phyloP scores from a whole-genome alignment of 2,888 invertebrate species.

The Eristalis arbustorum region DNA sequence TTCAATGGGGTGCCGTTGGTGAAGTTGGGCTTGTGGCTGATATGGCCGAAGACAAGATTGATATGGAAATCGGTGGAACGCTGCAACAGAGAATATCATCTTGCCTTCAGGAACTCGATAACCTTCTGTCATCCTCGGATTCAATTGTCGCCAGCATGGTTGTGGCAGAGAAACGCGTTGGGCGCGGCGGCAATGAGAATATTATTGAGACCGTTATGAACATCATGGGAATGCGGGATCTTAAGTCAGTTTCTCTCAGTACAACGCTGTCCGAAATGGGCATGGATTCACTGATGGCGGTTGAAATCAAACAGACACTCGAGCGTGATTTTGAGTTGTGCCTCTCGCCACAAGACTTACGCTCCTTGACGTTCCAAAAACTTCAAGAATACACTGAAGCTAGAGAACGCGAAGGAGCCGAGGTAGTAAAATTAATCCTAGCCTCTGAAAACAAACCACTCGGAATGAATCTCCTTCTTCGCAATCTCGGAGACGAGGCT shows the following conservation, averaged over 20 bases:
- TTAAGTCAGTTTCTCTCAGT: conserved; percentile 86
- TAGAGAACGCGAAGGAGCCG: conserved; percentile 73
- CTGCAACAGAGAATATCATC: conserved; percentile 92
- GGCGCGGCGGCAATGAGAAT: conserved; percentile 83
- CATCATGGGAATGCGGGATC: conserved; percentile 85
- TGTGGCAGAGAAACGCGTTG: conserved; percentile 89
- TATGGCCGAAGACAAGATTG: conserved; percentile 85
- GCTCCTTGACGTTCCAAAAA: conserved; percentile 86
- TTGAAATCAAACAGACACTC: conserved; percentile 95
- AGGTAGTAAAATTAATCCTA: conserved; percentile 77
- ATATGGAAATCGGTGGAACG: conserved; percentile 88
- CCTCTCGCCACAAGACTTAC: conserved; percentile 91
- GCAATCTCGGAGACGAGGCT: conserved; percentile 84
- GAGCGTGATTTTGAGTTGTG: conserved; percentile 88
- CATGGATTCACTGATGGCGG: conserved; percentile 98
- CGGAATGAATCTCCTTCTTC: conserved; percentile 83
- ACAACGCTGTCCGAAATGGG: conserved; percentile 93
- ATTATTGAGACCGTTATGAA: conserved; percentile 88
- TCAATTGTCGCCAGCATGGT: conserved; percentile 91
- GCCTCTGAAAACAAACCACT: conserved; percentile 74
- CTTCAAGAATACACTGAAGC: conserved; percentile 77
- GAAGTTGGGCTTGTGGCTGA: conserved; percentile 92
- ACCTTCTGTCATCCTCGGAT: conserved; percentile 86
- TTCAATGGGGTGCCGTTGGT: conserved; percentile 96
- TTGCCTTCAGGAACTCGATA: conserved; percentile 88